Conservation (phyloP, 1,140 invertebrate genomes). For the Riptortus pedestris region DNA sequence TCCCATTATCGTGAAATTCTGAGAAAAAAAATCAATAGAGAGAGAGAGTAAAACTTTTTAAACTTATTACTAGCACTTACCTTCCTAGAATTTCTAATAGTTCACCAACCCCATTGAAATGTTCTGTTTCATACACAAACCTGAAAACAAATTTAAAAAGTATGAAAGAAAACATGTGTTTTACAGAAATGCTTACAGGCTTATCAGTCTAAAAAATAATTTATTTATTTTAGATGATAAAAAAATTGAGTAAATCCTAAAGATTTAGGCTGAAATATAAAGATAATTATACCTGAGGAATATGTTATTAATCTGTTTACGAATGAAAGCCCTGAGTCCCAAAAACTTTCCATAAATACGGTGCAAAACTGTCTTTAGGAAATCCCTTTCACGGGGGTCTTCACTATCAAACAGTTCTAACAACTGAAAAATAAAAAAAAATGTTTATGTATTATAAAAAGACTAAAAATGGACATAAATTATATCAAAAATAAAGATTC, state of each 20-base stretch:
- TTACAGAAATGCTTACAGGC: too few relatives aligned
- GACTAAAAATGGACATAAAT: conserved; percentile 3
- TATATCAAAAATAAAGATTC: too few relatives aligned
- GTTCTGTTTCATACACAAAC: conserved; percentile 99
- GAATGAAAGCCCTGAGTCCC: conserved; percentile 93
- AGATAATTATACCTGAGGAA: conserved; percentile 57
- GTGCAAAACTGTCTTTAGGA: conserved; percentile 97
- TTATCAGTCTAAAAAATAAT: too few relatives aligned
- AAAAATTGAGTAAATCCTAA: too few relatives aligned
- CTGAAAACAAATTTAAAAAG: conserved; percentile 44
- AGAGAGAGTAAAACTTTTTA: too few relatives aligned
- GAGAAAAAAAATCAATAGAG: too few relatives aligned
- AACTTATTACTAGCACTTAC: too few relatives aligned
- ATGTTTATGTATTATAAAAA: too few relatives aligned
- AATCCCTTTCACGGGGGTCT: conserved; percentile 96
- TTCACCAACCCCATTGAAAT: conserved; percentile 98
- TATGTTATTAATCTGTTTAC: conserved; percentile 99
- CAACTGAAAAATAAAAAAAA: conserved; percentile 51
- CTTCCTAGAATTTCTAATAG: conserved; percentile 95
- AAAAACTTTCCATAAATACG: conserved; percentile 99
- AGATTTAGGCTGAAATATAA: too few relatives aligned
- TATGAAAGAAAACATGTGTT: too few relatives aligned
- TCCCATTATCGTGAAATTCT: too few relatives aligned
- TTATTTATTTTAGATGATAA: too few relatives aligned
- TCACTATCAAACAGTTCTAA: conserved; percentile 98